These are phyloP conservation scores for Saccopteryx leptura DNA, from an alignment of 2,113 vertebrate genomes.

Conservation along the genomic window DNA sequence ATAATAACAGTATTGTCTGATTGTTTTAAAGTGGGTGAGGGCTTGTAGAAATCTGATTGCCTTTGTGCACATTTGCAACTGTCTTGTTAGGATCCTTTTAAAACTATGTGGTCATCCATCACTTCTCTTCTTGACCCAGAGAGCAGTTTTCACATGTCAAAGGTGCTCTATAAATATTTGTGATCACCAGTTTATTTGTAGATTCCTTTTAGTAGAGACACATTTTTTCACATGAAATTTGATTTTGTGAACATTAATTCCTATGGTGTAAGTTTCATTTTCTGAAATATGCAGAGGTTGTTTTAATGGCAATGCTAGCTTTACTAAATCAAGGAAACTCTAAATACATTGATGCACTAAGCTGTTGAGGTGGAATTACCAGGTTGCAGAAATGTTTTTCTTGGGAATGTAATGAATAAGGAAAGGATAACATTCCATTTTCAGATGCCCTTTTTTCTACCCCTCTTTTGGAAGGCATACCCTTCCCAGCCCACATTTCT, in stretches of 20 bases:
- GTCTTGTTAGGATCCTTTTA: background rate
- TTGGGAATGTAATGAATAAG: background rate
- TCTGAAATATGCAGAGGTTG: background rate
- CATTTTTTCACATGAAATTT: slow-evolving; percentile 46
- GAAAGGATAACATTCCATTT: background rate
- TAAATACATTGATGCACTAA: background rate
- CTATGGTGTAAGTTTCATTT: background rate
- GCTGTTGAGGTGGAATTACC: background rate
- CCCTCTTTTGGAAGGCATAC: background rate
- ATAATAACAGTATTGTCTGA: slow-evolving; percentile 53
- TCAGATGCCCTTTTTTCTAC: background rate
- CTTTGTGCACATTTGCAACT: slow-evolving; percentile 10
- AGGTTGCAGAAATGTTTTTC: slow-evolving; percentile 1
- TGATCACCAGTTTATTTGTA: slow-evolving; percentile 27
- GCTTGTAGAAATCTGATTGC: slow-evolving; percentile 38
- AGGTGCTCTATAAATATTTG: slow-evolving; percentile 62
- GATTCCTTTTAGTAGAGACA: slow-evolving; percentile 10
- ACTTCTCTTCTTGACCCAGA: slow-evolving; percentile 24
- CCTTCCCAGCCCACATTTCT: slow-evolving; percentile 63
- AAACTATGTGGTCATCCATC: slow-evolving; percentile 23
- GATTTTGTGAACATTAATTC: slow-evolving; percentile 54
- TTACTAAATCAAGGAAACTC: slow-evolving; percentile 11
- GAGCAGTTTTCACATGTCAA: slow-evolving; percentile 53
- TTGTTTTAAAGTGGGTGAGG: slow-evolving; percentile 36
- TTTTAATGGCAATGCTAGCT: background rate